Evolutionary conservation across 2,888 invertebrate species (phyloP), one percentile per base, ranked within the genome.

Genomic region (Noctua fimbriata): DNA sequence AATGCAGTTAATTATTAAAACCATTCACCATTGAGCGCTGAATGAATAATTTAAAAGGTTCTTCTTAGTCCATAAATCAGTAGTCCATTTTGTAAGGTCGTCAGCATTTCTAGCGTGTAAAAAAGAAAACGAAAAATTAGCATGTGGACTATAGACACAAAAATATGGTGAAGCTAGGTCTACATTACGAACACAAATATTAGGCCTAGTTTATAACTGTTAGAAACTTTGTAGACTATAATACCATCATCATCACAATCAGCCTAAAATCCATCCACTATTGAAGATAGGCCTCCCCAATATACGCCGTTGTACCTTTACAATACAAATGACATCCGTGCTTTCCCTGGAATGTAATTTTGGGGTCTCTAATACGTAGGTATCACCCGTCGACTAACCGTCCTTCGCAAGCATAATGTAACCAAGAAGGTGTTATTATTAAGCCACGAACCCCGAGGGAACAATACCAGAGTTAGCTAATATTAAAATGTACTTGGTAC

Each of bases 1-100:
- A 76, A 67, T 44, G 41, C 21, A 55, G 73, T 69, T 69, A 14
- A 14, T 21, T 44, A 72, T 74, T 36, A 76, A 71, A 75, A 76
- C 52, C 67, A 65, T 41, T 74, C 70, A 65, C n/a, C 5, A 47
- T 16, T 52, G 69, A 71, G 52, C 10, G 41, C 36, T 47, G 36
- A 65, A 76, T 82, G 21, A 75, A 81, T 79, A 73, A 79, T 70
- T 73, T 47, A 78, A 79, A 66, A 73, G 70, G 58, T 79, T 79
- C 47, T 58, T 14, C 24, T 10, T 65, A 70, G 44, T 76, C 49
- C 14, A 36, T 41, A 66, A 32, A 16, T 66, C 21, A n/a, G n/a
- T n/a, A n/a, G n/a, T n/a, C n/a, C n/a, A 71, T 32, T 21, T 60
- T 41, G 55, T 72, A 71, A 81, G 72, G 76, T 83, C 73, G 70